Percentiles rank a stretch among this genome's conserved stretches.
These are phyloP conservation scores for Drosophila parabipectinata DNA, from an alignment of 1,140 invertebrate genomes.

Conservation along the genomic window DNA sequence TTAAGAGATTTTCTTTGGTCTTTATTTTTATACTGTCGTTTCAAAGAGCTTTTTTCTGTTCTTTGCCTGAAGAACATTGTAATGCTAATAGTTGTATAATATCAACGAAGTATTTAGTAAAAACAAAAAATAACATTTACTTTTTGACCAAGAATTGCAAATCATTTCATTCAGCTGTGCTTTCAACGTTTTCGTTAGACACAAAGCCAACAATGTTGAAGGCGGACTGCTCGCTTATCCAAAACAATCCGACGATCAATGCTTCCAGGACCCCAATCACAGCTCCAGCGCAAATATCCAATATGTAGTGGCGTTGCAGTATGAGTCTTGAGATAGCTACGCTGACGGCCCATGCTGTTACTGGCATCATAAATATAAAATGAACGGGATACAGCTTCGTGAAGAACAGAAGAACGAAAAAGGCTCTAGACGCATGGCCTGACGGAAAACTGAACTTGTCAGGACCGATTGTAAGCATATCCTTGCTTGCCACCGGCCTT, in stretches of 20 bases:
- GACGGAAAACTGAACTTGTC: constrained; percentile 98
- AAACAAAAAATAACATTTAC: not conserved
- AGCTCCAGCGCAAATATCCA: constrained; percentile 92
- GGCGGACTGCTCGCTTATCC: constrained; percentile 85
- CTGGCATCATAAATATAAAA: constrained; percentile 86
- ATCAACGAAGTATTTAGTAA: constrained; percentile 20
- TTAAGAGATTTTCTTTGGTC: not conserved
- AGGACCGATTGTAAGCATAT: constrained; percentile 86
- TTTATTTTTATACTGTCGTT: not conserved
- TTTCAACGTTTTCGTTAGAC: constrained; percentile 38
- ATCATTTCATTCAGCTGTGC: constrained; percentile 6
- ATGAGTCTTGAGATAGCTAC: constrained; percentile 90
- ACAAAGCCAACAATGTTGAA: constrained; percentile 45
- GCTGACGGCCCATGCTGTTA: constrained; percentile 90
- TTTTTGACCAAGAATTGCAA: not conserved
- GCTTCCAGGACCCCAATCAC: constrained; percentile 91
- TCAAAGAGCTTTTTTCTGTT: not conserved
- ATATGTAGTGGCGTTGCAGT: constrained; percentile 92
- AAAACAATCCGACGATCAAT: constrained; percentile 87
- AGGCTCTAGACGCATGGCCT: constrained; percentile 95
- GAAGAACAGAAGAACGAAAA: constrained; percentile 91
- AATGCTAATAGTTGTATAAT: constrained; percentile 1
- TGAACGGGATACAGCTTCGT: constrained; percentile 87
- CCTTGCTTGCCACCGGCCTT: constrained; percentile 90
- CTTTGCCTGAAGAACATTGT: not conserved